These are phyloP conservation scores for Drosophila algonquin DNA, from an alignment of 2,888 invertebrate species.

Conservation along the genomic window DNA sequence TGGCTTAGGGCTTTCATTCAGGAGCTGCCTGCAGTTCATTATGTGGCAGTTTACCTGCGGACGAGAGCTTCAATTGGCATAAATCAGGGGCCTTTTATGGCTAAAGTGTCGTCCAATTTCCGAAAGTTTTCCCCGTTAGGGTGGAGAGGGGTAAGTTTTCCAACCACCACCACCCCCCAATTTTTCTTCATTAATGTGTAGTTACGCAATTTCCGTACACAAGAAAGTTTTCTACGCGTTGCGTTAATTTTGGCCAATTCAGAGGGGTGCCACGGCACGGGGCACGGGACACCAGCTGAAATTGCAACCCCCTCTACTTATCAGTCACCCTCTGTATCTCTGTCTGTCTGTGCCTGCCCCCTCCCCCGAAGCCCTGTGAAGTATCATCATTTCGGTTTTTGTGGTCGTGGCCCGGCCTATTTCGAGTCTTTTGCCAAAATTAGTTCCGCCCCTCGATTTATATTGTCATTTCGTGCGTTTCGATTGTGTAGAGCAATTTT, in stretches of 20 bases:
- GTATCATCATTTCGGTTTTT: conserved; percentile 64
- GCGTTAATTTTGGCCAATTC: conserved; percentile 80
- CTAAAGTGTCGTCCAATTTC: conserved; percentile 75
- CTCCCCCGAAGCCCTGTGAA: conserved; percentile 30
- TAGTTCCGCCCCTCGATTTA: conserved; percentile 84
- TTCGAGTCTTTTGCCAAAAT: conserved; percentile 81
- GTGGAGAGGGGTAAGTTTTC: conserved; percentile 9
- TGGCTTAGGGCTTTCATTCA: conserved; percentile 8
- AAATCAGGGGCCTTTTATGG: conserved; percentile 75
- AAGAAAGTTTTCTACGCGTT: conserved; percentile 56
- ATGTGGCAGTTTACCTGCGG: conserved; percentile 71
- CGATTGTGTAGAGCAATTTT: conserved; percentile 75
- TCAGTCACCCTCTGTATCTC: background rate
- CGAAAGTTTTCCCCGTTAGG: conserved; percentile 40
- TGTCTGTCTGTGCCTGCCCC: conserved; percentile 1
- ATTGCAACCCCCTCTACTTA: conserved; percentile 26
- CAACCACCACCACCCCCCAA: conserved; percentile 28
- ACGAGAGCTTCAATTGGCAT: conserved; percentile 68
- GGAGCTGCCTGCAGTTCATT: conserved; percentile 61
- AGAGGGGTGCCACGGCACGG: conserved; percentile 28
- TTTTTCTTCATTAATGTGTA: conserved; percentile 79
- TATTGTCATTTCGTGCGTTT: conserved; percentile 82
- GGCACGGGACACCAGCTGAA: conserved; percentile 40
- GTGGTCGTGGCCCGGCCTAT: conserved; percentile 74
- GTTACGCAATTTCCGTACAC: conserved; percentile 75